phyloP scores from a whole-genome alignment of 2,888 invertebrate species.

The Drosophila ustulata region DNA sequence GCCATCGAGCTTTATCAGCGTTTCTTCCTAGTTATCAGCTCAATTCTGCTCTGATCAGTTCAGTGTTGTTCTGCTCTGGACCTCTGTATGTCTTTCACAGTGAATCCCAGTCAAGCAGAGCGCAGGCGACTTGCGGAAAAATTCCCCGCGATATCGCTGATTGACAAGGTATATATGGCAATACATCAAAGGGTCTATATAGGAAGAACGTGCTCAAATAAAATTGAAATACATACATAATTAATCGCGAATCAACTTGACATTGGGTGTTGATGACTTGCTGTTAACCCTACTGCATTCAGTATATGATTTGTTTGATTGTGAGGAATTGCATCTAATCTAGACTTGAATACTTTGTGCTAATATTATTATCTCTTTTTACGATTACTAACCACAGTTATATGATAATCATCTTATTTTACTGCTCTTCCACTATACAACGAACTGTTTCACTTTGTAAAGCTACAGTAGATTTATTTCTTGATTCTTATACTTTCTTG shows the following conservation, averaged over 20 bases:
- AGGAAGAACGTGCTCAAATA: background rate
- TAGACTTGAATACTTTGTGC: too few relatives aligned
- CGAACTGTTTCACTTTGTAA: too few relatives aligned
- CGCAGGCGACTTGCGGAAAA: conserved; percentile 8
- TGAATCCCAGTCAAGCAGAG: conserved; percentile 34
- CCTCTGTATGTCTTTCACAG: conserved; percentile 7
- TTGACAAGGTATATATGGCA: conserved; percentile 1
- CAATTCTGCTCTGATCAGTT: background rate
- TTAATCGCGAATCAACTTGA: background rate
- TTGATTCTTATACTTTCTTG: too few relatives aligned
- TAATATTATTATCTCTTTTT: too few relatives aligned
- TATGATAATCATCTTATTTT: background rate
- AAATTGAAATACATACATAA: background rate
- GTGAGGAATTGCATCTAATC: too few relatives aligned
- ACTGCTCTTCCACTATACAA: background rate
- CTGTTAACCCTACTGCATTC: too few relatives aligned
- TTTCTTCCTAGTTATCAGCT: conserved; percentile 28
- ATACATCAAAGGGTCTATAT: conserved; percentile 8
- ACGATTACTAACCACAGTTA: too few relatives aligned
- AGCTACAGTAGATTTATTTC: too few relatives aligned
- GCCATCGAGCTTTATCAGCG: conserved; percentile 21
- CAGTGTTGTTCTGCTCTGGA: conserved; percentile 3
- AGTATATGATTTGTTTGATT: too few relatives aligned
- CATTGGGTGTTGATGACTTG: background rate
- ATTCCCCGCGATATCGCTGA: conserved; percentile 28